Evolutionary conservation across 2,888 invertebrate genomes (phyloP).

Genomic region (Myopa tessellatipennis): DNA sequence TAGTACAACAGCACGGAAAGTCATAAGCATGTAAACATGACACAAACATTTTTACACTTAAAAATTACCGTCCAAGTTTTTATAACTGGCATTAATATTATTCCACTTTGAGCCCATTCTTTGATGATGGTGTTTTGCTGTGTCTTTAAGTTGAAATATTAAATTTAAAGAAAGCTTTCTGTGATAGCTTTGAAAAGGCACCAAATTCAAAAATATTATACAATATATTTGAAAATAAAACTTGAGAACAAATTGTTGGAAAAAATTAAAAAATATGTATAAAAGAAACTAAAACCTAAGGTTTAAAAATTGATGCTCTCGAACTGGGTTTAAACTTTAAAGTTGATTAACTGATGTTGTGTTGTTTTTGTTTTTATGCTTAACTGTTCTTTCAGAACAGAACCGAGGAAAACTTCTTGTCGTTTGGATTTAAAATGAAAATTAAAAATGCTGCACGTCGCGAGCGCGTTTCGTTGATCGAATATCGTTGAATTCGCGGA

Average conservation of each 20-base stretch:
- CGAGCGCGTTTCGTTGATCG: constrained; percentile 53
- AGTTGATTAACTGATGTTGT: neutral
- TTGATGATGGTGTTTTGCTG: neutral
- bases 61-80: constrained; percentile 60
- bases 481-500: constrained; percentile 53
- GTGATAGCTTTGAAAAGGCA: too few relatives aligned
- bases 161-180: too few relatives aligned
- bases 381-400: too few relatives aligned
- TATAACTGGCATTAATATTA: constrained; percentile 60
- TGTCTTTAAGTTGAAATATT: too few relatives aligned
- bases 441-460: constrained; percentile 23
- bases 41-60: neutral
- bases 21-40: neutral
- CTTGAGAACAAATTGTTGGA: too few relatives aligned
- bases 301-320: too few relatives aligned
- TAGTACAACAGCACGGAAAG: neutral
- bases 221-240: too few relatives aligned
- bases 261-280: neutral
- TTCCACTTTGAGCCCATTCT: constrained; percentile 62
- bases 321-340: too few relatives aligned
- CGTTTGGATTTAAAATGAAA: neutral
- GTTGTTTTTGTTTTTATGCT: neutral
- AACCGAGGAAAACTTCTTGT: neutral
- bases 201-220: too few relatives aligned
- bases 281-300: neutral